Evolutionary conservation across 2,797 vertebrate genomes (phyloP).

Genomic region (Gymnothorax javanicus): DNA sequence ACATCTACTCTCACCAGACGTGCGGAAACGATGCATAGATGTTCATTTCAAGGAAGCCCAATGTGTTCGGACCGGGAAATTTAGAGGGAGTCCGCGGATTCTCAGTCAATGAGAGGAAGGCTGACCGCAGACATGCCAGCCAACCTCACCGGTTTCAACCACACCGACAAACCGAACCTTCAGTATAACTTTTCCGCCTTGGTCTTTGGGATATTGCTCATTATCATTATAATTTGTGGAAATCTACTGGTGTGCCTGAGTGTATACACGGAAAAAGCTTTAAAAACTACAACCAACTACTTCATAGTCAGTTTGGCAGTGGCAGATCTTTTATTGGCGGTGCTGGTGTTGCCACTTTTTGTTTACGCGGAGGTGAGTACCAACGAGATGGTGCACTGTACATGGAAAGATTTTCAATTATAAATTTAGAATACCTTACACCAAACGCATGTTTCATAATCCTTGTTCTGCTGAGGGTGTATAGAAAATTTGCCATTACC

Average conservation of each 20-base stretch:
- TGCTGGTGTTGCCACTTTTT: constrained; percentile 90
- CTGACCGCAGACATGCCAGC: constrained; percentile 65
- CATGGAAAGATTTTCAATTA: not conserved
- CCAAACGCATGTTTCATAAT: not conserved
- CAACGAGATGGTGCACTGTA: not conserved
- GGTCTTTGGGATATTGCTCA: constrained; percentile 81
- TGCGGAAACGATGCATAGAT: constrained; percentile 51
- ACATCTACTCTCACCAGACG: constrained; percentile 31
- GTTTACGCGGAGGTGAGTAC: constrained; percentile 88
- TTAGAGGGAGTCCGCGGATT: constrained; percentile 42
- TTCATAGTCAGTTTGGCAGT: constrained; percentile 93
- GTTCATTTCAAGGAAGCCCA: constrained; percentile 48
- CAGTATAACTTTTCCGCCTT: constrained; percentile 76
- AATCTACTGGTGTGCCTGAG: constrained; percentile 90
- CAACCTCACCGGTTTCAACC: constrained; percentile 59
- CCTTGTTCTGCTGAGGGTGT: not conserved
- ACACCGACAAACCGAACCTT: not conserved
- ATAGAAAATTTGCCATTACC: not conserved
- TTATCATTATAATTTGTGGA: constrained; percentile 83
- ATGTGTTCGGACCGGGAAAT: constrained; percentile 48
- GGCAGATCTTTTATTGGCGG: constrained; percentile 86
- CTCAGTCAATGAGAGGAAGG: constrained; percentile 17
- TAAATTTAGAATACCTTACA: not conserved
- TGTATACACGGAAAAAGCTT: constrained; percentile 86
- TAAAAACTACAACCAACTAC: constrained; percentile 96